phyloP scores from a whole-genome alignment of 1,140 invertebrate genomes.

The Neodiprion lecontei region DNA sequence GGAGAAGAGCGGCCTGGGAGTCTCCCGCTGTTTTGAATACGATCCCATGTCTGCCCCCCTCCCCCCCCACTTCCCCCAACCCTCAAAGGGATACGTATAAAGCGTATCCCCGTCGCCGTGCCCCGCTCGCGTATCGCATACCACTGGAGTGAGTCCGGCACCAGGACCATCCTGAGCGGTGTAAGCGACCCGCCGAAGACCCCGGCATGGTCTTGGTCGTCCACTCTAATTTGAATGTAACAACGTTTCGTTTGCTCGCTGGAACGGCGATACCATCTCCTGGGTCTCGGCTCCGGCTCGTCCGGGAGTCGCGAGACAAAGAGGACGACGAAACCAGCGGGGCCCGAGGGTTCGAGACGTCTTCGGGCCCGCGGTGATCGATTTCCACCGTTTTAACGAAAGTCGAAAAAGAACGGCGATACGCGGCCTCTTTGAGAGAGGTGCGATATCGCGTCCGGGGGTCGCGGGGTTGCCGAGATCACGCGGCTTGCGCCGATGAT shows the following conservation, averaged over 20 bases:
- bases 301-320: neutral
- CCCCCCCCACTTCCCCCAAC: conserved; percentile 19
- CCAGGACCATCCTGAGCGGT: conserved; percentile 18
- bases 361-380: too few relatives aligned
- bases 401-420: neutral
- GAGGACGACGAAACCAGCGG: neutral
- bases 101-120: conserved; percentile 29
- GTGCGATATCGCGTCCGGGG: neutral
- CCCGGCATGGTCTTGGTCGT: conserved; percentile 50
- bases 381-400: too few relatives aligned
- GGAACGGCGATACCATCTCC: conserved; percentile 57
- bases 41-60: conserved; percentile 33
- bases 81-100: conserved; percentile 19
- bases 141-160: neutral
- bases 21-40: conserved; percentile 56
- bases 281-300: conserved; percentile 3
- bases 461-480: neutral
- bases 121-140: conserved; percentile 33
- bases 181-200: conserved; percentile 28
- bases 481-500: conserved; percentile 49
- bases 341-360: too few relatives aligned
- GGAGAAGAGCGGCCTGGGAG: conserved; percentile 34
- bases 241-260: conserved; percentile 60
- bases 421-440: neutral
- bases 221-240: conserved; percentile 64